Conservation (phyloP, 2,113 vertebrate genomes). For the Triplophysa siluroides region DNA sequence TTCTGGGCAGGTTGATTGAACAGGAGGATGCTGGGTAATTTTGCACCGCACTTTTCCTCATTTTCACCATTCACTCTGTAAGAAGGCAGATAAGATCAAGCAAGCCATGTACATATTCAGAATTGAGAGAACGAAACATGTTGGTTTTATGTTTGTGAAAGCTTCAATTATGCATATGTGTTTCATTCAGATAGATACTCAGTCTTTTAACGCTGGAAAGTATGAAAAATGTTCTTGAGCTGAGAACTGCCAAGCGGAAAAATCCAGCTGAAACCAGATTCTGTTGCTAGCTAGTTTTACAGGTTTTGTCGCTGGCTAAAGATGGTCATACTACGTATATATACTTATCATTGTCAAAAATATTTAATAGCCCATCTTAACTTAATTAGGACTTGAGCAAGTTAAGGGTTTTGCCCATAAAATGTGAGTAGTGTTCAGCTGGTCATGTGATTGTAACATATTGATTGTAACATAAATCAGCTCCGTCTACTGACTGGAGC, state of each 20-base stretch:
- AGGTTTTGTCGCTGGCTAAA: neutral
- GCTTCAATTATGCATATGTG: neutral
- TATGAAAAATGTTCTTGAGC: neutral
- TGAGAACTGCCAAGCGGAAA: neutral
- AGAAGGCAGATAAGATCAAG: neutral
- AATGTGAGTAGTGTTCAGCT: no score
- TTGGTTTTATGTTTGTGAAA: neutral
- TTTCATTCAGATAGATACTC: neutral
- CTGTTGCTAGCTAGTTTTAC: neutral
- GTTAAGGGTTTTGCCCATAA: no score
- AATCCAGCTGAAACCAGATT: neutral
- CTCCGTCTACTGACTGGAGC: no score
- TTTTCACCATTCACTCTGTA: constrained; percentile 10
- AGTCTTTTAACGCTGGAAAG: neutral
- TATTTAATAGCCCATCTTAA: no score
- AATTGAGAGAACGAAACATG: neutral
- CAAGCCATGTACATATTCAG: neutral
- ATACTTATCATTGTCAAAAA: neutral
- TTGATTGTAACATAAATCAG: no score
- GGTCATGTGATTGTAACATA: no score
- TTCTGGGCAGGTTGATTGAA: constrained; percentile 11
- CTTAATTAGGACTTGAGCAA: no score
- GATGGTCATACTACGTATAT: neutral
- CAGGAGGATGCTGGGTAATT: constrained; percentile 13
- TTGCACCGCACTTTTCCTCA: neutral